phyloP scores from a whole-genome alignment of 2,113 vertebrate species.

The Barnardius zonarius region DNA sequence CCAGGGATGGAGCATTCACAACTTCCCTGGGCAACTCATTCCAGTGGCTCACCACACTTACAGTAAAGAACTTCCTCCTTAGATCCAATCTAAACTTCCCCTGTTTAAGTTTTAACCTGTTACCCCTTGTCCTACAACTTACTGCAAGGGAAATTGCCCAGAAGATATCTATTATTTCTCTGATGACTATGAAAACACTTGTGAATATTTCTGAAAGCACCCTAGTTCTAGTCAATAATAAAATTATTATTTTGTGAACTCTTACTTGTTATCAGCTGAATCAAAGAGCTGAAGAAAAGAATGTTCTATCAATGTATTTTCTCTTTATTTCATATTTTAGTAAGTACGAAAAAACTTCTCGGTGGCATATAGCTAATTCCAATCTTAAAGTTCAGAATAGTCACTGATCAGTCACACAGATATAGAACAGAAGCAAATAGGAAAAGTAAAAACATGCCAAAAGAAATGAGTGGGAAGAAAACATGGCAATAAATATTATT shows the following conservation, averaged over 20 bases:
- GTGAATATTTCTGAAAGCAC: background rate
- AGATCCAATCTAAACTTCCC: too few species aligned
- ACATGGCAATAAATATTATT: background rate
- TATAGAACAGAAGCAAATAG: background rate
- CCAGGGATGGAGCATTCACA: too few species aligned
- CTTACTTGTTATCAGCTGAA: background rate
- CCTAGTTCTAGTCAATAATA: background rate
- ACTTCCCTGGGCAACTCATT: too few species aligned
- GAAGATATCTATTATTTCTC: background rate
- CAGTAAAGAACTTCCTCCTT: too few species aligned
- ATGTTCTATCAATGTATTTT: background rate
- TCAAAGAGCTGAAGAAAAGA: background rate
- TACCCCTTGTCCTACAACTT: background rate
- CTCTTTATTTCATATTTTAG: background rate
- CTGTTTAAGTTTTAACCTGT: too few species aligned
- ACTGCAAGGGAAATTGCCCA: background rate
- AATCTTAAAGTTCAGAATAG: background rate
- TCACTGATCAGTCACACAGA: background rate
- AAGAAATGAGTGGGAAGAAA: background rate
- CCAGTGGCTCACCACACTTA: too few species aligned
- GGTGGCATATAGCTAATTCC: background rate
- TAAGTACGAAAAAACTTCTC: background rate
- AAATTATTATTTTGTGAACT: background rate
- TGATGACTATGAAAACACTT: background rate
- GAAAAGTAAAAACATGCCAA: background rate